These are phyloP conservation scores for Sebastes reedi DNA, from an alignment of 2,797 vertebrate genomes.

Conservation along the genomic window DNA sequence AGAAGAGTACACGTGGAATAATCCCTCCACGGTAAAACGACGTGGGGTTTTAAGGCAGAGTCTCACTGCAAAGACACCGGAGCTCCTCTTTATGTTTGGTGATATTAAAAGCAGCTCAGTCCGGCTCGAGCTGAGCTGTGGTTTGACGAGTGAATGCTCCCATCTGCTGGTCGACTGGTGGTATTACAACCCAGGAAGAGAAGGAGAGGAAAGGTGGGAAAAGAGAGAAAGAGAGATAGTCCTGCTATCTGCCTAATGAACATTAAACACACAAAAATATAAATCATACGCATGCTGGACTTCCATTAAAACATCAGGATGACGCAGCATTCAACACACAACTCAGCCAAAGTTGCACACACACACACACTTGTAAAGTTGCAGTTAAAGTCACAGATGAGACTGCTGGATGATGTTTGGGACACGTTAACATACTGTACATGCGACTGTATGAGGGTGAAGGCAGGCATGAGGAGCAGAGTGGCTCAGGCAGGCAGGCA, in stretches of 20 bases:
- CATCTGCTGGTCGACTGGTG: conserved; percentile 71
- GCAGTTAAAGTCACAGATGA: neutral
- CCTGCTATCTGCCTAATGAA: conserved; percentile 35
- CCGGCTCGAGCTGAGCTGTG: conserved; percentile 64
- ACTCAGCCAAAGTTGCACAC: neutral
- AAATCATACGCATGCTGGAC: conserved; percentile 41
- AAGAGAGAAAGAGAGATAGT: conserved; percentile 27
- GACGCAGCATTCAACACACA: conserved; percentile 26
- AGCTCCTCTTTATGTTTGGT: conserved; percentile 56
- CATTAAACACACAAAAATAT: conserved; percentile 10
- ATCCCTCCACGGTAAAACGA: conserved; percentile 23
- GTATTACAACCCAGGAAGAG: conserved; percentile 53
- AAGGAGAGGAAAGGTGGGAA: conserved; percentile 36
- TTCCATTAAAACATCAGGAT: conserved; percentile 5
- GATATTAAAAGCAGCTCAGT: conserved; percentile 20
- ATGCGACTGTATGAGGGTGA: conserved; percentile 60
- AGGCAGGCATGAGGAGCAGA: conserved; percentile 87
- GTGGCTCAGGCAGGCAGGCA: conserved; percentile 76
- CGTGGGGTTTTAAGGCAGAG: conserved; percentile 63
- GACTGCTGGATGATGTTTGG: neutral
- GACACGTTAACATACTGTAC: conserved; percentile 27
- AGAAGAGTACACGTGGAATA: conserved; percentile 25
- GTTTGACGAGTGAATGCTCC: conserved; percentile 38
- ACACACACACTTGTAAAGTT: neutral
- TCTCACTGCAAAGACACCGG: conserved; percentile 27